These are phyloP conservation scores for Falcunculus frontatus DNA, from an alignment of 2,113 vertebrate species.

Conservation along the genomic window DNA sequence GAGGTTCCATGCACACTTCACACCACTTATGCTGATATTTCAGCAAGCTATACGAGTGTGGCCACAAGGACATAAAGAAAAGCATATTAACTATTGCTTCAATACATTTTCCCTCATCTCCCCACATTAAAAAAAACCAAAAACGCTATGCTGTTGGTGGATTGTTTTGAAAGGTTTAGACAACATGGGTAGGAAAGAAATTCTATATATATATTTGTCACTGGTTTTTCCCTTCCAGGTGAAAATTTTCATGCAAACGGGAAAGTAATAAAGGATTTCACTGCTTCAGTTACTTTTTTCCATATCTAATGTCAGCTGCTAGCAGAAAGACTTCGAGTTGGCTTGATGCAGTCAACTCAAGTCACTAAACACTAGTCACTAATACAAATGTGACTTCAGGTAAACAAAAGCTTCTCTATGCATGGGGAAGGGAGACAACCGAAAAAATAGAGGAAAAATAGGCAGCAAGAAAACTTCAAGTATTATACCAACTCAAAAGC, in stretches of 20 bases:
- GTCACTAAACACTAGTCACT: not conserved
- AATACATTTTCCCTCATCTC: not conserved
- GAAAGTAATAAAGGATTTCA: not conserved
- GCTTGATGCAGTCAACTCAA: not conserved
- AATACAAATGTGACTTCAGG: not conserved
- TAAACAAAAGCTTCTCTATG: not conserved
- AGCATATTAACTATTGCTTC: not conserved
- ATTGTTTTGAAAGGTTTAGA: not conserved
- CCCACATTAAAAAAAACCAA: not conserved
- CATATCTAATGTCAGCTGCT: not conserved
- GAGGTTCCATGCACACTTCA: not conserved
- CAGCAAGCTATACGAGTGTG: not conserved
- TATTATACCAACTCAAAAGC: not conserved
- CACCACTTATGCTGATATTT: not conserved
- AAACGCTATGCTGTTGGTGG: not conserved
- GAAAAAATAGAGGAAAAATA: not conserved
- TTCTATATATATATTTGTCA: not conserved
- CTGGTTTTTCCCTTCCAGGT: not conserved
- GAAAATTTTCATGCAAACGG: not conserved
- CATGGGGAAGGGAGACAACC: rapidly evolving
- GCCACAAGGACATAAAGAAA: not conserved
- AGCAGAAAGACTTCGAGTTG: not conserved
- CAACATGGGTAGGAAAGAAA: not conserved
- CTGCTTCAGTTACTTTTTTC: not conserved
- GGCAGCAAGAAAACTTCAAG: not conserved